phyloP scores from a whole-genome alignment of 2,113 vertebrate species.

The Myiagra hebetior region DNA sequence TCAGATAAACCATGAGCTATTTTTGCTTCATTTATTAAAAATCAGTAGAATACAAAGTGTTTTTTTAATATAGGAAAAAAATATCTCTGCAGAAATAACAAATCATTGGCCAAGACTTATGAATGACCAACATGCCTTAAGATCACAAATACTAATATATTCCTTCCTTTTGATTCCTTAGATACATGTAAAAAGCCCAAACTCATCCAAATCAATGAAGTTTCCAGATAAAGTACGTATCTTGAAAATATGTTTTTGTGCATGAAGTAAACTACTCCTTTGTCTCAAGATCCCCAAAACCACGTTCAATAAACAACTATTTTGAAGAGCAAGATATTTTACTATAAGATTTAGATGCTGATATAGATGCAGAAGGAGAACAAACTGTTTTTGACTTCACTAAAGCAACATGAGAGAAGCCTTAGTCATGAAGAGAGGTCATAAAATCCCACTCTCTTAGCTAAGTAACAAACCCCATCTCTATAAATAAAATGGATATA shows the following conservation, averaged over 20 bases:
- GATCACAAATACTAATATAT: background rate
- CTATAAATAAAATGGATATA: background rate
- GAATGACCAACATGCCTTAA: background rate
- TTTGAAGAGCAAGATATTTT: background rate
- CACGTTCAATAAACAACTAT: background rate
- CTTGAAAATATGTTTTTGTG: background rate
- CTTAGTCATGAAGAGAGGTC: background rate
- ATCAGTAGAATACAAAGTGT: background rate
- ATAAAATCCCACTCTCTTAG: background rate
- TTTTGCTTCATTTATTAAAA: background rate
- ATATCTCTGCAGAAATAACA: background rate
- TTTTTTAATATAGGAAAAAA: background rate
- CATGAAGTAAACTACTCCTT: rapidly evolving
- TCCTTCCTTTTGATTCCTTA: background rate
- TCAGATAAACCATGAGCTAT: background rate
- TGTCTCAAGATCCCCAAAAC: background rate
- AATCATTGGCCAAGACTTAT: background rate
- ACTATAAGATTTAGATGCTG: background rate
- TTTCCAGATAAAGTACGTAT: background rate
- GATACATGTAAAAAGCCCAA: background rate
- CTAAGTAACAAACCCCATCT: background rate
- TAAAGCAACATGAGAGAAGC: background rate
- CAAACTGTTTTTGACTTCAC: background rate
- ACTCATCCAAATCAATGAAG: background rate
- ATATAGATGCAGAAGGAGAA: background rate